Evolutionary conservation across 2,888 invertebrate genomes (phyloP).

Genomic region (Teleiodes luculella): DNA sequence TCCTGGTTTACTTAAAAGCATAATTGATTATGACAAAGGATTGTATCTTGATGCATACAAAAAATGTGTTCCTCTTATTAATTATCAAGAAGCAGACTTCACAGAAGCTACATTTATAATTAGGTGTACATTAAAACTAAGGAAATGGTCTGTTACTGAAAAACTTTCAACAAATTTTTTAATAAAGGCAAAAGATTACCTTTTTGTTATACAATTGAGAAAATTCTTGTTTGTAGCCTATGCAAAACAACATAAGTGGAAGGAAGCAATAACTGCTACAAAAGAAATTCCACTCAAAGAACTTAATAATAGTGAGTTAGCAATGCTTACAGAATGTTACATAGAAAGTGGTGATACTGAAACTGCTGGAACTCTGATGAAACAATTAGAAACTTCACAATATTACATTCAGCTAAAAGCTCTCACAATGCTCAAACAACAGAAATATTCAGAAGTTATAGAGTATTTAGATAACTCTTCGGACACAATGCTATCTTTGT

Average conservation of each 20-base stretch:
- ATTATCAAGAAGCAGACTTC: constrained; percentile 57
- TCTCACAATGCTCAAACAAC: constrained; percentile 66
- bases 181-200: constrained; percentile 49
- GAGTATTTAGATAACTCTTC: constrained; percentile 34
- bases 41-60: constrained; percentile 77
- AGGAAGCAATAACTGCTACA: constrained; percentile 61
- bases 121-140: constrained; percentile 58
- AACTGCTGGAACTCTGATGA: constrained; percentile 42
- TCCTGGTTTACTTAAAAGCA: constrained; percentile 80
- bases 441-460: constrained; percentile 75
- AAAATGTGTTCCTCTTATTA: constrained; percentile 61
- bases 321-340: constrained; percentile 54
- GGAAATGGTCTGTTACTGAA: constrained; percentile 63
- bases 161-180: constrained; percentile 63
- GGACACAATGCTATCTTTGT: constrained; percentile 67
- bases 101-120: constrained; percentile 60
- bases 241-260: constrained; percentile 70
- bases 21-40: constrained; percentile 70
- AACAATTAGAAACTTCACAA: constrained; percentile 45
- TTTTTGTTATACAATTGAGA: constrained; percentile 43
- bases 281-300: constrained; percentile 44
- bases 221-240: constrained; percentile 55
- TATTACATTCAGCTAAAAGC: constrained; percentile 67
- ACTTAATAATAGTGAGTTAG: constrained; percentile 46
- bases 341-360: constrained; percentile 55